Percentiles rank a stretch among this genome's conserved stretches.
Evolutionary conservation across 2,888 invertebrate species (phyloP).

Genomic region (Allacma fusca): DNA sequence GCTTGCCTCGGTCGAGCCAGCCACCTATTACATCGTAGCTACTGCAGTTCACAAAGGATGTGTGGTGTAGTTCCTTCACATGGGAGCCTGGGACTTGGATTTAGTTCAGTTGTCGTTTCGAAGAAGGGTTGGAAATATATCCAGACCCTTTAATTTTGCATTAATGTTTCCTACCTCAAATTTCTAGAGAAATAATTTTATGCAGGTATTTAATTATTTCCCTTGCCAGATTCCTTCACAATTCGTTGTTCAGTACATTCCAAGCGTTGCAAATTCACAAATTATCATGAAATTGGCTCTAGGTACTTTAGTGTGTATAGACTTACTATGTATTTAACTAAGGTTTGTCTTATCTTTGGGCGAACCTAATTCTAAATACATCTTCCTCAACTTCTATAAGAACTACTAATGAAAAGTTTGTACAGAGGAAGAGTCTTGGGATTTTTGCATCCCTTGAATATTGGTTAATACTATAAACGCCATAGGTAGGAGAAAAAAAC

Average conservation of each 20-base stretch:
- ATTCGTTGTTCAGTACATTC: not conserved
- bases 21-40: too few species aligned
- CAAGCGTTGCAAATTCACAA: constrained; percentile 12
- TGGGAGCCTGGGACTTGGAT: too few species aligned
- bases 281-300: constrained; percentile 1
- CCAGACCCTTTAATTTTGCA: too few species aligned
- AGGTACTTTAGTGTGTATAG: not conserved
- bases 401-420: not conserved
- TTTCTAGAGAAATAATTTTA: not conserved
- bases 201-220: not conserved
- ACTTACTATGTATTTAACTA: too few species aligned
- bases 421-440: not conserved
- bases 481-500: not conserved
- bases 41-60: too few species aligned
- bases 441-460: not conserved
- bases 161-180: too few species aligned
- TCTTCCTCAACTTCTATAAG: not conserved
- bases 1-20: too few species aligned
- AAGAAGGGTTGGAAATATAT: too few species aligned
- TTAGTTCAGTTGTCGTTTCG: too few species aligned
- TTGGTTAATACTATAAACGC: not conserved
- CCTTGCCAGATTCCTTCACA: not conserved
- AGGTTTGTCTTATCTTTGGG: not conserved
- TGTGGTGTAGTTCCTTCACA: too few species aligned
- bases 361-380: not conserved